Evolutionary conservation across 2,888 invertebrate genomes (phyloP).

Genomic region (Syrista parreyssii): DNA sequence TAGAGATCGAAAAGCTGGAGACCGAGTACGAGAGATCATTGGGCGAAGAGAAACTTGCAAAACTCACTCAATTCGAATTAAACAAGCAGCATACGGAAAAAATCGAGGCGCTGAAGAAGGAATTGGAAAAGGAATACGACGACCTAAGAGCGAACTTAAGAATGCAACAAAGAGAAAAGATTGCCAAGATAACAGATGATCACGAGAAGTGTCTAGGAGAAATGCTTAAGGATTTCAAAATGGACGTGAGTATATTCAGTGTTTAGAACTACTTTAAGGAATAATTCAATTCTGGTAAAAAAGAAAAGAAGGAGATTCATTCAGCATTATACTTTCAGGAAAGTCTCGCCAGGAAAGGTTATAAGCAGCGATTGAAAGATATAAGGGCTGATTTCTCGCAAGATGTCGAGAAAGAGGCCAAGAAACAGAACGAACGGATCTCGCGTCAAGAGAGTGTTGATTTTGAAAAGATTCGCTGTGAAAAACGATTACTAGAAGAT

Average conservation of each 20-base stretch:
- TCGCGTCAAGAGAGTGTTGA: slow-evolving; percentile 59
- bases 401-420: slow-evolving; percentile 69
- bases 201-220: slow-evolving; percentile 61
- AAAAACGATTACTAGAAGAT: slow-evolving; percentile 78
- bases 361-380: slow-evolving; percentile 75
- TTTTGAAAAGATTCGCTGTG: slow-evolving; percentile 76
- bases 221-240: slow-evolving; percentile 69
- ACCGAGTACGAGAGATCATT: slow-evolving; percentile 67
- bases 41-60: slow-evolving; percentile 54
- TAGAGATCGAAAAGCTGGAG: slow-evolving; percentile 69
- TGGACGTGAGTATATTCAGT: slow-evolving; percentile 68
- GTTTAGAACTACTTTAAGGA: neutral
- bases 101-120: slow-evolving; percentile 71
- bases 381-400: slow-evolving; percentile 72
- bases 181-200: slow-evolving; percentile 62
- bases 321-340: slow-evolving; percentile 67
- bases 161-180: slow-evolving; percentile 54
- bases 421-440: slow-evolving; percentile 54
- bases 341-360: slow-evolving; percentile 76
- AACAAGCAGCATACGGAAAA: slow-evolving; percentile 68
- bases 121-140: slow-evolving; percentile 61
- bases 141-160: slow-evolving; percentile 53
- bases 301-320: neutral
- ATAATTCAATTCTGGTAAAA: neutral
- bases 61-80: slow-evolving; percentile 53